Conservation (phyloP, 2,113 vertebrate genomes). For the Cichladusa arquata region DNA sequence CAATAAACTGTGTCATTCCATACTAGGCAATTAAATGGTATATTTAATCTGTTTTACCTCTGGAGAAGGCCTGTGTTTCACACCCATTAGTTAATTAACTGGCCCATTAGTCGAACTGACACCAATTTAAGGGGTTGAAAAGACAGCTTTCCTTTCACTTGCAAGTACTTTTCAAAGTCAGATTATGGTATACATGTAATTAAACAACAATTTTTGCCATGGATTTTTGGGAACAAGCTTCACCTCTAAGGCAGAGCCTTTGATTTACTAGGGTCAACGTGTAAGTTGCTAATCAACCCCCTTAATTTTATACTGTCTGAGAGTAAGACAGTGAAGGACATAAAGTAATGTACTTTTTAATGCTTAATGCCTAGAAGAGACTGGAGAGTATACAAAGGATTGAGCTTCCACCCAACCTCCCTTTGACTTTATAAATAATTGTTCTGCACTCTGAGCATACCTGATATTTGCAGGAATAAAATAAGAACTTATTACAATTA, state of each 20-base stretch:
- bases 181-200: not conserved
- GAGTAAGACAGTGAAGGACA: not conserved
- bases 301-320: not conserved
- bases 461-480: not conserved
- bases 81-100: conserved; percentile 33
- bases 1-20: not conserved
- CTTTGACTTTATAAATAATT: not conserved
- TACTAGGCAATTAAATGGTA: not conserved
- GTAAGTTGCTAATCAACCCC: not conserved
- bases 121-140: not conserved
- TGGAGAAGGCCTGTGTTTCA: not conserved
- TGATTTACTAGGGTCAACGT: not conserved
- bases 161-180: conserved; percentile 27
- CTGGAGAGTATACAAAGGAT: not conserved
- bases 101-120: conserved; percentile 3
- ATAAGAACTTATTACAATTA: not conserved
- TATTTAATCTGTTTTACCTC: conserved; percentile 11
- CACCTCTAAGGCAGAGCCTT: not conserved
- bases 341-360: not conserved
- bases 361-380: not conserved
- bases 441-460: not conserved
- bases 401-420: accelerated
- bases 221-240: not conserved
- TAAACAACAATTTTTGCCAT: not conserved
- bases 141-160: not conserved